Evolutionary conservation across 2,888 invertebrate genomes (phyloP).

Genomic region (Tachina lurida): DNA sequence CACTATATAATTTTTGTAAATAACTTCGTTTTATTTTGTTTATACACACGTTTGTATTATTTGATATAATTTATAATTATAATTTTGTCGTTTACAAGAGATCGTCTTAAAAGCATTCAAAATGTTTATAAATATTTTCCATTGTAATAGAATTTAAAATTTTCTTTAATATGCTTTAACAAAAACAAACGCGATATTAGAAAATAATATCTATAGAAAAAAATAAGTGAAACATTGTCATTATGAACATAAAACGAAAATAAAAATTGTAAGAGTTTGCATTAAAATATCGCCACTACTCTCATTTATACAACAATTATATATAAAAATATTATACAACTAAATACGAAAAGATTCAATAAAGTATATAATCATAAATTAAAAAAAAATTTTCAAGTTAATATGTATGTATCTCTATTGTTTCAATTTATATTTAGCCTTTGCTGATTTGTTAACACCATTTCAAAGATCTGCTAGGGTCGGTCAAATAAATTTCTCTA

Average conservation of each 20-base stretch:
- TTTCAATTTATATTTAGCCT: no score
- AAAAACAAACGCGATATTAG: neutral
- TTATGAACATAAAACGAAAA: slow-evolving; percentile 26
- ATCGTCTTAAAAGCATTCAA: slow-evolving; percentile 60
- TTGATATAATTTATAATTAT: slow-evolving; percentile 23
- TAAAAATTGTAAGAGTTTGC: slow-evolving; percentile 32
- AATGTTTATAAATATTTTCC: slow-evolving; percentile 56
- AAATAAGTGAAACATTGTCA: slow-evolving; percentile 30
- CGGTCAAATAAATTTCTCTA: no score
- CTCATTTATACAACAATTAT: slow-evolving; percentile 42
- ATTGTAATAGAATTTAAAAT: slow-evolving; percentile 20
- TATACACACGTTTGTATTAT: slow-evolving; percentile 25
- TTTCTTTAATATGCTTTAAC: slow-evolving; percentile 51
- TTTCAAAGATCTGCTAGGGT: no score
- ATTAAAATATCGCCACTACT: slow-evolving; percentile 24
- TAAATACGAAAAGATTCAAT: slow-evolving; percentile 63
- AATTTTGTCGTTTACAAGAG: slow-evolving; percentile 45
- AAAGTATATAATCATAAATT: slow-evolving; percentile 56
- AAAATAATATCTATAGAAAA: neutral
- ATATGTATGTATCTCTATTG: neutral
- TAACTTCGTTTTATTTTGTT: slow-evolving; percentile 49
- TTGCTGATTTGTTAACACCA: no score
- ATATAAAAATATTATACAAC: slow-evolving; percentile 41
- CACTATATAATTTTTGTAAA: slow-evolving; percentile 53
- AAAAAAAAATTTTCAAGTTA: neutral